Percentiles rank a stretch among this genome's conserved stretches.
Evolutionary conservation across 2,113 vertebrate species (phyloP).

Genomic region (Myocastor coypus): DNA sequence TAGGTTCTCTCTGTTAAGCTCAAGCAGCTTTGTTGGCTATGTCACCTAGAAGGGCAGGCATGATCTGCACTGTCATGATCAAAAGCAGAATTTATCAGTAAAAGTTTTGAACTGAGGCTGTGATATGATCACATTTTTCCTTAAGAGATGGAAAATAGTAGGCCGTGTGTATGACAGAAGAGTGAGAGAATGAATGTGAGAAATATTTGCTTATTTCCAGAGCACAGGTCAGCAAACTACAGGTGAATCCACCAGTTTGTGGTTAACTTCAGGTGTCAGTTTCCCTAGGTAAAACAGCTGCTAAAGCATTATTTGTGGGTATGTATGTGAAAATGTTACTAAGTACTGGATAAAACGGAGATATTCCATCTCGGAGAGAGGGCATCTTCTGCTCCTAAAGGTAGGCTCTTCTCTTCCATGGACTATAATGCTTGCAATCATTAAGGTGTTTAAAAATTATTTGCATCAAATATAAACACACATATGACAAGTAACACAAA

Average conservation of each 20-base stretch:
- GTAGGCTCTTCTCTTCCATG: neutral
- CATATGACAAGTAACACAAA: neutral
- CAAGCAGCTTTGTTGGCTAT: neutral
- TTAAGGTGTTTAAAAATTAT: neutral
- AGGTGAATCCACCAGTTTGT: neutral
- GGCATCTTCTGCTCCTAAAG: neutral
- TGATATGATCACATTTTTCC: neutral
- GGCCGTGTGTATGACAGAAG: neutral
- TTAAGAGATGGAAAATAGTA: neutral
- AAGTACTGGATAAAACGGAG: neutral
- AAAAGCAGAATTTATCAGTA: constrained; percentile 34
- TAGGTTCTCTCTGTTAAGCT: constrained; percentile 24
- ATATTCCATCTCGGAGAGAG: neutral
- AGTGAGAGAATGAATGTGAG: neutral
- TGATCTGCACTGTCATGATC: neutral
- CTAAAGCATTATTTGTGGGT: neutral
- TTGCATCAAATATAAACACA: neutral
- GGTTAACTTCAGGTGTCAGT: neutral
- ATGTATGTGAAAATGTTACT: neutral
- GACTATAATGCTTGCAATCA: neutral
- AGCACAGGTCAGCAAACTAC: neutral
- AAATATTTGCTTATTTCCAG: constrained; percentile 15
- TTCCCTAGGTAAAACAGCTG: neutral
- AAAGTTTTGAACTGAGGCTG: neutral
- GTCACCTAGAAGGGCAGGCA: neutral